Percentiles rank a stretch among this genome's conserved stretches.
Evolutionary conservation across 2,888 invertebrate species (phyloP).

Genomic region (Gymnocheta viridis): DNA sequence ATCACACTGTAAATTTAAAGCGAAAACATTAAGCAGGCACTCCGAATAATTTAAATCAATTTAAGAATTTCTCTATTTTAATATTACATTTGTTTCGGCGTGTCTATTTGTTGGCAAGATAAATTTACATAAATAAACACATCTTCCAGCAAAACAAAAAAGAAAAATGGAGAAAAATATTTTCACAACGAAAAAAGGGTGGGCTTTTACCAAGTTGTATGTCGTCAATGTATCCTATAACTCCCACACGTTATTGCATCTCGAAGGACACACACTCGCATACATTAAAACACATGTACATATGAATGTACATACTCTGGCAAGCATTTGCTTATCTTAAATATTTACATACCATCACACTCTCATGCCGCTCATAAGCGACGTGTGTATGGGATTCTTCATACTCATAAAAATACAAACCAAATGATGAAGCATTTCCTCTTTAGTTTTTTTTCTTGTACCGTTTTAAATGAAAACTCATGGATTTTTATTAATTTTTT

Average conservation of each 20-base stretch:
- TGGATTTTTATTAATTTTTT: slow-evolving; percentile 26
- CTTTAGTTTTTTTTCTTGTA: slow-evolving; percentile 47
- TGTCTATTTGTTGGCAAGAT: not conserved
- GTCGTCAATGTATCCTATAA: slow-evolving; percentile 10
- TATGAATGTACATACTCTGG: not conserved
- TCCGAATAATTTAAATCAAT: not conserved
- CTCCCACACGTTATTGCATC: slow-evolving; percentile 66
- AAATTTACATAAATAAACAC: slow-evolving; percentile 32
- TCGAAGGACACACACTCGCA: slow-evolving; percentile 11
- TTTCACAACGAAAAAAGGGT: slow-evolving; percentile 24
- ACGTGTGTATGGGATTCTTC: slow-evolving; percentile 16
- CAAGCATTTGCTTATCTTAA: slow-evolving; percentile 31
- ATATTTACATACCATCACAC: slow-evolving; percentile 1
- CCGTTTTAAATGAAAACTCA: slow-evolving; percentile 42
- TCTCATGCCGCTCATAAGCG: slow-evolving; percentile 6
- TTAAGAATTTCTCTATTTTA: not conserved
- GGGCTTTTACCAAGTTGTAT: not conserved
- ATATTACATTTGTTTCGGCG: not conserved
- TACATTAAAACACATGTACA: not conserved
- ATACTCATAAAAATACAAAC: slow-evolving; percentile 12
- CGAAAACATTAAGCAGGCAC: not conserved
- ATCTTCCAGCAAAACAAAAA: not conserved
- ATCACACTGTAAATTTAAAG: not conserved
- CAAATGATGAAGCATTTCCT: slow-evolving; percentile 45
- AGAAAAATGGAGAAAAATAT: slow-evolving; percentile 34